A percentile compares a stretch with the other conserved stretches of the same genome.
Evolutionary conservation across 2,797 vertebrate genomes (phyloP).

Genomic region (Liasis olivaceus): DNA sequence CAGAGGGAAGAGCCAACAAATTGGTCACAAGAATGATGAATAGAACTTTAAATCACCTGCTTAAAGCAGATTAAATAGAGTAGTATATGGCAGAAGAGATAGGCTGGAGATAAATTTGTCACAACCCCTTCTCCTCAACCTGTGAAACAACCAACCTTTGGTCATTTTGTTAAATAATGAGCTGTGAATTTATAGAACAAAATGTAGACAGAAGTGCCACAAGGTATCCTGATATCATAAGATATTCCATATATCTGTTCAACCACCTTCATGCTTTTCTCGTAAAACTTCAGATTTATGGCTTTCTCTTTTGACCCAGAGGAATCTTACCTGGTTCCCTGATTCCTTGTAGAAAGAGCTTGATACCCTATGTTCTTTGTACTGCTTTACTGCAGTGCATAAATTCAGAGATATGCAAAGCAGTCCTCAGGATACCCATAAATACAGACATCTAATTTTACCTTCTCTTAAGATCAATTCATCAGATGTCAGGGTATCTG

Average conservation of each 20-base stretch:
- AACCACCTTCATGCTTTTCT: constrained; percentile 30
- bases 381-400: neutral
- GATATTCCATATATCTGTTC: neutral
- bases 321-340: neutral
- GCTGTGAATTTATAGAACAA: constrained; percentile 10
- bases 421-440: constrained; percentile 12
- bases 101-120: neutral
- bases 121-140: neutral
- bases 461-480: constrained; percentile 14
- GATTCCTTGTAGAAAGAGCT: neutral
- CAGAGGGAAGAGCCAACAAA: neutral
- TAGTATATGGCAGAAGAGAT: neutral
- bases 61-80: constrained; percentile 22
- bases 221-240: constrained; percentile 13
- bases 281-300: constrained; percentile 23
- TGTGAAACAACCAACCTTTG: neutral
- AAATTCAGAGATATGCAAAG: neutral
- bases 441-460: constrained; percentile 31
- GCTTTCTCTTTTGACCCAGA: constrained; percentile 6
- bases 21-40: neutral
- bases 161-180: neutral
- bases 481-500: constrained; percentile 23
- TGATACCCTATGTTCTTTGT: constrained; percentile 1
- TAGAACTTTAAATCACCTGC: neutral
- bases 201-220: constrained; percentile 1